A percentile compares a stretch with the other conserved stretches of the same genome.
Evolutionary conservation across 2,888 invertebrate species (phyloP).

Genomic region (Cephalotes varians): DNA sequence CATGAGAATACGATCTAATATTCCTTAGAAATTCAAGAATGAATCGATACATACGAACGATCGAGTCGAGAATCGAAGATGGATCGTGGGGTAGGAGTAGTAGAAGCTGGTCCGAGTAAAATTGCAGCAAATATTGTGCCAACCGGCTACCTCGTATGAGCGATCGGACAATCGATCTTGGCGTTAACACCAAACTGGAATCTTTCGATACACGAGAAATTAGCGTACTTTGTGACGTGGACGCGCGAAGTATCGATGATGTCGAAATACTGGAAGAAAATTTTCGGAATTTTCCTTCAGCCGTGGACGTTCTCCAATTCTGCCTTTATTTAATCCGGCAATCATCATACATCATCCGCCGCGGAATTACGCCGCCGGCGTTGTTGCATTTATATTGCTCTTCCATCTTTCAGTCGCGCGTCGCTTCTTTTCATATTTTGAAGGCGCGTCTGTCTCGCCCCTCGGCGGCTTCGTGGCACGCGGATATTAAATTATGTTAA

Average conservation of each 20-base stretch:
- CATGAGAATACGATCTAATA: constrained; percentile 36
- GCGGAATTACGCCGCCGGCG: constrained; percentile 35
- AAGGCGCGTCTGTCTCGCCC: constrained; percentile 30
- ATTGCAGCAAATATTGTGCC: constrained; percentile 41
- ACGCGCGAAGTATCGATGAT: background rate
- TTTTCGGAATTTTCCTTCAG: constrained; percentile 2
- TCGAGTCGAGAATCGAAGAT: constrained; percentile 60
- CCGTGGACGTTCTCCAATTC: constrained; percentile 1
- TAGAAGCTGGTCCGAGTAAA: constrained; percentile 30
- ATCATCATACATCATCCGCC: constrained; percentile 51
- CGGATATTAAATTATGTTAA: constrained; percentile 49
- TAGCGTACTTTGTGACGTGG: constrained; percentile 8
- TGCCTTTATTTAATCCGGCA: constrained; percentile 47
- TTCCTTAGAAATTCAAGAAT: constrained; percentile 59
- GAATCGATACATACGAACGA: constrained; percentile 53
- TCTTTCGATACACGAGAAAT: constrained; percentile 30
- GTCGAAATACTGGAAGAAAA: constrained; percentile 10
- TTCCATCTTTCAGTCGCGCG: constrained; percentile 47
- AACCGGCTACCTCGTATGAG: background rate
- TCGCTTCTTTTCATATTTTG: constrained; percentile 48
- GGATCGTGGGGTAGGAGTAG: constrained; percentile 20
- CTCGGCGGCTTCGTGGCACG: constrained; percentile 15
- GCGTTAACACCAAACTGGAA: constrained; percentile 26
- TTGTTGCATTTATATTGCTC: constrained; percentile 49
- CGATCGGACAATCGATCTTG: constrained; percentile 38